Evolutionary conservation across 2,888 invertebrate species (phyloP), one percentile per base, ranked within the genome.

Genomic region (Chloroclysta siterata): DNA sequence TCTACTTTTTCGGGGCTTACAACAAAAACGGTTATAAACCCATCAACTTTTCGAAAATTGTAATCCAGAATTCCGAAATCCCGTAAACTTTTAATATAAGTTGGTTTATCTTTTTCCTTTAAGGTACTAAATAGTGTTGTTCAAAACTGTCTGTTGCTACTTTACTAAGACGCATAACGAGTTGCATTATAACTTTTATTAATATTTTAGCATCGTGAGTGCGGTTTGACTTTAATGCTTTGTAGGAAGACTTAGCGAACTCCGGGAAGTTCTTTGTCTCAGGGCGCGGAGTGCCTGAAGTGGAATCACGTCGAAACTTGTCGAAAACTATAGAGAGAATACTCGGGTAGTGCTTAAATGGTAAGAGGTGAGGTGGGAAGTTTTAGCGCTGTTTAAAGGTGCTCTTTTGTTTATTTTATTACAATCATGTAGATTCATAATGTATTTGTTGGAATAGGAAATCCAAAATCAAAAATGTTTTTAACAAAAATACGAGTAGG

Each of bases 181-280:
- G 54, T 39, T 39, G 36, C 69, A 78, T 78, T 77, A 75, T 73
- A 79, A 79, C 66, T 81, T 82, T 73, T 81, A 83, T 80, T 82
- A 80, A 75, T 79, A 75, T 81, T 81, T 80, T 74, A 81, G 74
- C 76, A 79, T 73, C 67, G 74, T 74, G 73, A 76, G 75, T 65
- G 79, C 69, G 81, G 83, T 75, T 76, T 75, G 77, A 78, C 73
- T 81, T 80, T 81, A 82, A 83, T 81, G 74, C 81, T 79, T 75
- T 74, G 72, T 53, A 65, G 60, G 73, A 77, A 78, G 81, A 82
- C 84, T 87, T 84, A 84, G 77, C 68, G 72, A 84, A 83, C 77
- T 83, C 67, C 41, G 42, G 61, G 62, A 75, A 68, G 72, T 68
- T 74, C 84, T 81, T 84, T 85, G 83, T 84, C 75, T 76, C 69